Percentiles rank a stretch among this genome's conserved stretches.
phyloP scores from a whole-genome alignment of 2,888 invertebrate genomes.

The Macropis europaea region DNA sequence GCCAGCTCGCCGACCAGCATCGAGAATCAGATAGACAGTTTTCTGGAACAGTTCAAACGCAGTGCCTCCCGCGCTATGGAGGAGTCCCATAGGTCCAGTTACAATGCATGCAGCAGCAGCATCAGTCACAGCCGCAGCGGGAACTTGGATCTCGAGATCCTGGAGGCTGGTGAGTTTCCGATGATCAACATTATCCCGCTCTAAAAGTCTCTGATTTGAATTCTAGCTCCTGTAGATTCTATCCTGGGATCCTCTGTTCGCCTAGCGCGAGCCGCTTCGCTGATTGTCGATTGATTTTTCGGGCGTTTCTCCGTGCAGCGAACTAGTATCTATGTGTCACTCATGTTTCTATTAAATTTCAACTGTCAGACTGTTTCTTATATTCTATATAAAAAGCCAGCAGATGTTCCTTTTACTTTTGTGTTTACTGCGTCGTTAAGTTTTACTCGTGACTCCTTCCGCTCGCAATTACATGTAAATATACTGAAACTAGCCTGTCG shows the following conservation, averaged over 20 bases:
- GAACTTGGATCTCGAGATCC: slow-evolving; percentile 76
- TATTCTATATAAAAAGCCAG: too few relatives aligned
- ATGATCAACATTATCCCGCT: slow-evolving; percentile 1
- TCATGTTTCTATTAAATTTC: too few relatives aligned
- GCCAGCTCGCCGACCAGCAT: slow-evolving; percentile 86
- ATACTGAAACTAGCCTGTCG: too few relatives aligned
- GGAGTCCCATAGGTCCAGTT: slow-evolving; percentile 60
- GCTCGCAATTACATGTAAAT: too few relatives aligned
- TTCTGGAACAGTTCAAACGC: slow-evolving; percentile 90
- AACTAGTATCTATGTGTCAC: too few relatives aligned
- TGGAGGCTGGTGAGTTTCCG: slow-evolving; percentile 74
- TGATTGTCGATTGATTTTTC: slow-evolving; percentile 43
- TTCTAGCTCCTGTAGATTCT: too few relatives aligned
- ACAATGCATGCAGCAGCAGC: slow-evolving; percentile 73
- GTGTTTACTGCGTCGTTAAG: too few relatives aligned
- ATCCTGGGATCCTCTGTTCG: too few relatives aligned
- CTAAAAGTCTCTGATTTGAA: neutral
- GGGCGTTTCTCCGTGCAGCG: slow-evolving; percentile 35
- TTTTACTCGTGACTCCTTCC: too few relatives aligned
- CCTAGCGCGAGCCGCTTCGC: too few relatives aligned
- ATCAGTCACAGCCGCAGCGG: slow-evolving; percentile 76
- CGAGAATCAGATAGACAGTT: slow-evolving; percentile 92
- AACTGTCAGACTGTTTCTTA: too few relatives aligned
- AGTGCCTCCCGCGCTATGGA: slow-evolving; percentile 90
- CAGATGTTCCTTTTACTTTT: too few relatives aligned